Percentiles rank a stretch among this genome's conserved stretches.
phyloP scores from a whole-genome alignment of 2,888 invertebrate species.

The Anaspis maculata region DNA sequence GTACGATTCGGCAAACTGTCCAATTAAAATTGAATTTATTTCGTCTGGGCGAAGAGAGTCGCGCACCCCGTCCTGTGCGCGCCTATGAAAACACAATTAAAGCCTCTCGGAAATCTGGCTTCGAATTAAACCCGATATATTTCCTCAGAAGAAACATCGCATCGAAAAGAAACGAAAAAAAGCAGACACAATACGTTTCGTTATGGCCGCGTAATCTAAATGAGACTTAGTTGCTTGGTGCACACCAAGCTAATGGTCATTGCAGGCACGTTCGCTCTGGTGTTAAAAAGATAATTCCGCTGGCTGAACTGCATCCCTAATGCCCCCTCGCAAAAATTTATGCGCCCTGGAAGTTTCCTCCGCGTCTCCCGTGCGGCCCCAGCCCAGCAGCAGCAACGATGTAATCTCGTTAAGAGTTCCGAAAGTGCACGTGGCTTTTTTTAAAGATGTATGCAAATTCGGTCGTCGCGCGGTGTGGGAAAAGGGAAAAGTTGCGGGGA shows the following conservation, averaged over 20 bases:
- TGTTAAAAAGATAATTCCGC: slow-evolving; percentile 26
- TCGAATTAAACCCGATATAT: too few relatives aligned
- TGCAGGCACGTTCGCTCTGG: slow-evolving; percentile 23
- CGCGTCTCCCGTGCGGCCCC: too few relatives aligned
- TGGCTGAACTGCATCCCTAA: slow-evolving; percentile 20
- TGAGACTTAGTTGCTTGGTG: too few relatives aligned
- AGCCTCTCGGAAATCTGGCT: too few relatives aligned
- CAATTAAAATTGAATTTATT: slow-evolving; percentile 21
- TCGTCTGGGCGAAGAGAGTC: too few relatives aligned
- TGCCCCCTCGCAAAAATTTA: slow-evolving; percentile 19
- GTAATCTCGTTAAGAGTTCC: slow-evolving; percentile 21
- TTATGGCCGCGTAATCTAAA: too few relatives aligned
- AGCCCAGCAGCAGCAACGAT: too few relatives aligned
- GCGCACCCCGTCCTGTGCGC: slow-evolving; percentile 11
- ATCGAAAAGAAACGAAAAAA: too few relatives aligned
- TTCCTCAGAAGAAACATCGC: too few relatives aligned
- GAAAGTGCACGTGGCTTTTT: slow-evolving; percentile 8
- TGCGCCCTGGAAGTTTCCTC: slow-evolving; percentile 16
- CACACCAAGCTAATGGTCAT: slow-evolving; percentile 18
- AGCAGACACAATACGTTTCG: too few relatives aligned
- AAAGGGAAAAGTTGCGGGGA: too few relatives aligned
- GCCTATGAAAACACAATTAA: slow-evolving; percentile 15
- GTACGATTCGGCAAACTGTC: slow-evolving; percentile 18
- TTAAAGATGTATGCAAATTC: slow-evolving; percentile 8
- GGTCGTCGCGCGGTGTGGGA: too few relatives aligned